Conservation (phyloP, 2,888 invertebrate species). For the Saturnia japonica region DNA sequence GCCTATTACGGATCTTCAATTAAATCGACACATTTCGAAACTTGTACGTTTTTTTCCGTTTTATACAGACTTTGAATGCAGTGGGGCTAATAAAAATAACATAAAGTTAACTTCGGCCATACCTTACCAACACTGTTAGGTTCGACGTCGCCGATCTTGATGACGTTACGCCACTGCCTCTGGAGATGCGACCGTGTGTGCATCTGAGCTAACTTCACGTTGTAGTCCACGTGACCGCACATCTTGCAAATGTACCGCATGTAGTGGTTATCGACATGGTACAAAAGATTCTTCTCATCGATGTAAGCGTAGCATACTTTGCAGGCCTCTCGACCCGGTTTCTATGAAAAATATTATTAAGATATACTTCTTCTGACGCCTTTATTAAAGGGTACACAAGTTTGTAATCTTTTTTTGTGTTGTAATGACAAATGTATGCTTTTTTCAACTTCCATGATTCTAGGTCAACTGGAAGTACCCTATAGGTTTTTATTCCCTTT, state of each 20-base stretch:
- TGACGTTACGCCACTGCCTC: conserved; percentile 38
- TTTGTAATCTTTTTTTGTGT: too few relatives aligned
- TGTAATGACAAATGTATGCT: too few relatives aligned
- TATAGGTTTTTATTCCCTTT: too few relatives aligned
- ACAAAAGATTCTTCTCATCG: conserved; percentile 36
- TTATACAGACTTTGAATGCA: too few relatives aligned
- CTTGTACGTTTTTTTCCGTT: too few relatives aligned
- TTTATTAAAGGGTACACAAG: too few relatives aligned
- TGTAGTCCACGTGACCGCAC: conserved; percentile 53
- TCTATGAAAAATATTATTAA: too few relatives aligned
- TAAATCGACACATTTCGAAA: too few relatives aligned
- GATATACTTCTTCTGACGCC: too few relatives aligned
- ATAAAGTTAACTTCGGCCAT: neutral
- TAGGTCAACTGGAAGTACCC: too few relatives aligned
- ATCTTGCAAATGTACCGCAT: conserved; percentile 54
- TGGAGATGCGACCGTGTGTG: conserved; percentile 50
- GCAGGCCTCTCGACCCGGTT: conserved; percentile 52
- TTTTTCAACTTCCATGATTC: too few relatives aligned
- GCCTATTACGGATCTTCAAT: too few relatives aligned
- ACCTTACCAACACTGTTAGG: conserved; percentile 35
- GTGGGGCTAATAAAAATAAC: neutral
- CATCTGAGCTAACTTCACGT: conserved; percentile 37
- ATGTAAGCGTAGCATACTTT: conserved; percentile 64
- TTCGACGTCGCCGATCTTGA: conserved; percentile 49
- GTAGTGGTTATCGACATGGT: conserved; percentile 56